Base-by-base conservation (phyloP, 2,113 vertebrate genomes). In the Toxotes jaculatrix region DNA sequence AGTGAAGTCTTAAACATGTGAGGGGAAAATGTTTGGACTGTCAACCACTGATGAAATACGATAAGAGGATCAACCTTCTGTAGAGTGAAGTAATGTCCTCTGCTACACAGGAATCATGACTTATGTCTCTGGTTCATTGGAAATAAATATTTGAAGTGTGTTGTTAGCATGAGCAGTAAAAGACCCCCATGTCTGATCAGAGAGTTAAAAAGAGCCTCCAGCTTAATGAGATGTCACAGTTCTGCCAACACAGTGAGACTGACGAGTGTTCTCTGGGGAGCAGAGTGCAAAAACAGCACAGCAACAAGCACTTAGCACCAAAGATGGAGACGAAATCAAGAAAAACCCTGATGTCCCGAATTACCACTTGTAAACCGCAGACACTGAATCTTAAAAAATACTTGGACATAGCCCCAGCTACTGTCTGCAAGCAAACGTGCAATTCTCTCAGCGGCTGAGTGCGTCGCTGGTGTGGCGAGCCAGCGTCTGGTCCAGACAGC, bases 331-430 rank as follows among this genome's bases (percentile, higher is more conserved):
- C 16, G 0, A 83, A 74, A 70, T 66, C 47, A 65, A 75, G 57
- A 43, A 62, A 78, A 78, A 61, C 56, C 59, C 16, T 7, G 36
- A 81, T 81, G 38, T 70, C 56, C 47, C 5, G 4, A 83, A 77
- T 82, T 74, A 80, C 38, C 60, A 69, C 62, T 70, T 67, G 10
- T 23, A 65, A 74, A 67, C 69, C 60, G 38, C 69, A 83, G 75
- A 83, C 56, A 79, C n/a, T 4, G 7, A 80, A 75, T 74, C 68
- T 80, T 64, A 68, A 79, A 86, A 80, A 51, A 47, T 13, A 72
- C 40, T 82, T 82, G 61, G 73, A 80, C 0, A 10, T 32, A 60
- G 55, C 32, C 57, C 31, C 9, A 49, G 16, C 62, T 42, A 45
- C 79, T 67, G 79, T 77, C 71, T 82, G 62, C 12, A 1, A 63